These are phyloP conservation scores for Tragopan temminckii DNA, from an alignment of 2,797 vertebrate species.

Conservation along the genomic window DNA sequence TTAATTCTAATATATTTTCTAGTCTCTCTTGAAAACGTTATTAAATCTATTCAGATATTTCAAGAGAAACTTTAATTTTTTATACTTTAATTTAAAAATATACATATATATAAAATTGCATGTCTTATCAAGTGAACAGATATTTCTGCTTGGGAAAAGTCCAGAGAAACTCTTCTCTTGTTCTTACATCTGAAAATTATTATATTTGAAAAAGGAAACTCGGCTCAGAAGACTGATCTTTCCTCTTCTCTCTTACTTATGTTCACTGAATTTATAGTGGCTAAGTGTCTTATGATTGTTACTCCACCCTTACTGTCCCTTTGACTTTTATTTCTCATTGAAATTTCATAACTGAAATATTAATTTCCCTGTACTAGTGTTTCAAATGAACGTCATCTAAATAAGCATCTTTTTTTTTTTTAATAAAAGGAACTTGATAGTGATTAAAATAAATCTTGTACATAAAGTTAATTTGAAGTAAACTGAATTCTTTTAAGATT, in stretches of 20 bases:
- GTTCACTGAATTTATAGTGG: background rate
- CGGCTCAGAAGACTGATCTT: background rate
- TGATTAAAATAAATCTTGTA: background rate
- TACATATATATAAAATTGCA: background rate
- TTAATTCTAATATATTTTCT: background rate
- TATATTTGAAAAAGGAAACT: background rate
- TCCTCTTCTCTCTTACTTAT: background rate
- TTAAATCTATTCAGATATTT: background rate
- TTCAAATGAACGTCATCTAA: background rate
- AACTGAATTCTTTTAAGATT: background rate
- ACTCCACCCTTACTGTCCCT: background rate
- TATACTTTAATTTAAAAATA: no score
- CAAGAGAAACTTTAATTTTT: background rate
- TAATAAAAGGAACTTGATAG: background rate
- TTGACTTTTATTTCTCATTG: background rate
- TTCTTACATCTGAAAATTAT: slow-evolving; percentile 9
- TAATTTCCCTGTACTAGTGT: background rate
- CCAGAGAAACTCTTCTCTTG: background rate
- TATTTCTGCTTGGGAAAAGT: background rate
- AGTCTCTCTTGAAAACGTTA: background rate
- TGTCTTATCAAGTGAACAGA: background rate
- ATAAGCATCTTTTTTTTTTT: background rate
- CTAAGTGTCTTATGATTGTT: background rate
- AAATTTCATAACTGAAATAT: background rate
- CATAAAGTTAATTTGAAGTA: background rate